These are phyloP conservation scores for Epizoanthus stellaris DNA, from an alignment of 92 coral and sea anemone species.

Conservation along the genomic window DNA sequence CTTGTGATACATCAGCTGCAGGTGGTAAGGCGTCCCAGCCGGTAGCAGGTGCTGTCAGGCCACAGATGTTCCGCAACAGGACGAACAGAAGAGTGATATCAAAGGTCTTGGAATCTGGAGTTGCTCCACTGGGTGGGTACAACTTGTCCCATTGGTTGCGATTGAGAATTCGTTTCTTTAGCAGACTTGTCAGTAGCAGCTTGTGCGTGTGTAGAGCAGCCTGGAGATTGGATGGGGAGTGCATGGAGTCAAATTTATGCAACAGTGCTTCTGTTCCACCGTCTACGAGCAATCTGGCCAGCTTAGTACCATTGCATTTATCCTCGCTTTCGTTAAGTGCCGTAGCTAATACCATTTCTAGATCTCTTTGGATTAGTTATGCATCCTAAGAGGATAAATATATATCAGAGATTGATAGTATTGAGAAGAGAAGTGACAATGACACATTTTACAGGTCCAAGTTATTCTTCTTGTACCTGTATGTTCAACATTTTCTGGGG, in stretches of 20 bases:
- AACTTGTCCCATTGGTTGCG: not conserved
- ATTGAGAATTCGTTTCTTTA: not conserved
- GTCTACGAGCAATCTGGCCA: not conserved
- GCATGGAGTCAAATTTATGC: constrained; percentile 1
- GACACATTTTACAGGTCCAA: too few relatives aligned
- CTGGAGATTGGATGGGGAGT: not conserved
- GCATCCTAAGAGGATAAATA: too few relatives aligned
- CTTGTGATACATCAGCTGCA: too few relatives aligned
- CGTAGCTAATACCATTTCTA: too few relatives aligned
- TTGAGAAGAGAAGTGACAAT: too few relatives aligned
- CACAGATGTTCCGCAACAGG: not conserved
- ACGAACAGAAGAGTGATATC: not conserved
- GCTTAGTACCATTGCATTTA: constrained; percentile 15
- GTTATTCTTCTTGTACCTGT: too few relatives aligned
- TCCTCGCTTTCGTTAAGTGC: not conserved
- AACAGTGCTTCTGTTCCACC: not conserved
- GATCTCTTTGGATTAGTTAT: too few relatives aligned
- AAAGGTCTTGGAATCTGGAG: too few relatives aligned
- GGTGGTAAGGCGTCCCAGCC: constrained; percentile 55
- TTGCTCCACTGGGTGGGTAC: constrained; percentile 6
- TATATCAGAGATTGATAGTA: too few relatives aligned
- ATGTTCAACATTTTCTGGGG: too few relatives aligned
- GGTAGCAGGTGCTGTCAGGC: constrained; percentile 21
- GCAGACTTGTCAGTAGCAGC: not conserved
- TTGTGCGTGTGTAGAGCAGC: not conserved